Evolutionary conservation across 2,113 vertebrate species (phyloP).

Genomic region (Clupea harengus): DNA sequence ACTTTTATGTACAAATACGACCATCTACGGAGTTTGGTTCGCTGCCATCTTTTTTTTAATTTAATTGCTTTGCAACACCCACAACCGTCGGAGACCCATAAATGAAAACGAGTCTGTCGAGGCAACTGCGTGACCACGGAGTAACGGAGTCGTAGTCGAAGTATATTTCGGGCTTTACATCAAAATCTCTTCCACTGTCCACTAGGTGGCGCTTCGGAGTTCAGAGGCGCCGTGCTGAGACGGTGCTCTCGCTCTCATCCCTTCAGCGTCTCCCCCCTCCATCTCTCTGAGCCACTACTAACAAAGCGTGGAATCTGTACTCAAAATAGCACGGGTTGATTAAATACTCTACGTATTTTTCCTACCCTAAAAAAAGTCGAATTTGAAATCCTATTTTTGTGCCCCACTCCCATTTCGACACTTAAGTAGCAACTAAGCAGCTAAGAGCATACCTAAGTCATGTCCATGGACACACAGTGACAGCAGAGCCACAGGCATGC

Average conservation of each 20-base stretch:
- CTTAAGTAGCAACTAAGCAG: not conserved
- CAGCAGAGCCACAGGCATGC: slow-evolving; percentile 12
- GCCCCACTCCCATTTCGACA: not conserved
- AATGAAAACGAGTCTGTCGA: no score
- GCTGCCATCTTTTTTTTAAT: no score
- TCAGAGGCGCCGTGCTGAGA: not conserved
- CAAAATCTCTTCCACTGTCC: not conserved
- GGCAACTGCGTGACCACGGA: no score
- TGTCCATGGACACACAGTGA: not conserved
- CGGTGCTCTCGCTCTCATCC: not conserved
- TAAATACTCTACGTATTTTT: not conserved
- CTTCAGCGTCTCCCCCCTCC: not conserved
- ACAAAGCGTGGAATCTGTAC: not conserved
- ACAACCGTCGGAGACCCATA: no score
- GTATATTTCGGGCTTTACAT: not conserved
- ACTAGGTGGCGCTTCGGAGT: not conserved
- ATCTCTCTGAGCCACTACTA: not conserved
- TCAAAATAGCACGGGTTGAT: not conserved
- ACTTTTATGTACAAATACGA: no score
- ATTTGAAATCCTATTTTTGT: not conserved
- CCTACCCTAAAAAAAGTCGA: not conserved
- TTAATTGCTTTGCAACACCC: no score
- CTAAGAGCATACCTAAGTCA: not conserved
- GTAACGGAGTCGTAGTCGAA: not conserved
- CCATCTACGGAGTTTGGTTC: no score